phyloP scores from a whole-genome alignment of 2,888 invertebrate genomes.

The Eremobia ochroleuca region DNA sequence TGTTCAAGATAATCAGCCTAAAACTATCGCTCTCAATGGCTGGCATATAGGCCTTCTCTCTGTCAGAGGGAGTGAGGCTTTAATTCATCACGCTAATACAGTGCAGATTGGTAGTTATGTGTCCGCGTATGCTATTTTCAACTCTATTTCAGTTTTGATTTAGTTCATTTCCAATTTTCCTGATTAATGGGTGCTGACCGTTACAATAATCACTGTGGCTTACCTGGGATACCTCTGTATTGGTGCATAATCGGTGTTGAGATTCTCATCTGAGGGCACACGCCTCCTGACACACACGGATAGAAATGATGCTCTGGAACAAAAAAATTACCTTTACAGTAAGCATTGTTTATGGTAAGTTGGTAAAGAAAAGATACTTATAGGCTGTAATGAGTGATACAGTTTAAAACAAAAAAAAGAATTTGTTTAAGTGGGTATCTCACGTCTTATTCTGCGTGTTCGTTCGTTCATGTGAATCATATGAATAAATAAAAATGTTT shows the following conservation, averaged over 20 bases:
- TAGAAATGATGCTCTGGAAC: conserved; percentile 93
- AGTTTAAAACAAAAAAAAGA: not conserved
- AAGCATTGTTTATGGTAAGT: not conserved
- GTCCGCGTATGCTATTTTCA: not conserved
- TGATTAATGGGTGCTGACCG: conserved; percentile 26
- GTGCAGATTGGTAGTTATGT: not conserved
- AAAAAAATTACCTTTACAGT: conserved; percentile 43
- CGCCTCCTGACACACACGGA: conserved; percentile 97
- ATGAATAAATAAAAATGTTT: no score
- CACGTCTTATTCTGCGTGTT: not conserved
- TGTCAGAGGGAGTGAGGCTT: not conserved
- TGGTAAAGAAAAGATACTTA: not conserved
- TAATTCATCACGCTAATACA: no score
- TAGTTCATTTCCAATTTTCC: not conserved
- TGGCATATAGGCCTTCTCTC: not conserved
- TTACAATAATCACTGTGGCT: conserved; percentile 35
- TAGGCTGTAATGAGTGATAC: not conserved
- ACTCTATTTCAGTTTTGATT: not conserved
- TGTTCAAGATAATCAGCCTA: not conserved
- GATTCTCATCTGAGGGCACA: conserved; percentile 97
- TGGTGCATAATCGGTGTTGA: conserved; percentile 95
- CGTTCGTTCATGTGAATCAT: not conserved
- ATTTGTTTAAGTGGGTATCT: not conserved
- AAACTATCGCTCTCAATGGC: not conserved
- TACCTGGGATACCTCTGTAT: conserved; percentile 95